Percentiles rank a stretch among this genome's conserved stretches.
Conservation (phyloP, 2,888 invertebrate species). For the Odontocerum albicorne region DNA sequence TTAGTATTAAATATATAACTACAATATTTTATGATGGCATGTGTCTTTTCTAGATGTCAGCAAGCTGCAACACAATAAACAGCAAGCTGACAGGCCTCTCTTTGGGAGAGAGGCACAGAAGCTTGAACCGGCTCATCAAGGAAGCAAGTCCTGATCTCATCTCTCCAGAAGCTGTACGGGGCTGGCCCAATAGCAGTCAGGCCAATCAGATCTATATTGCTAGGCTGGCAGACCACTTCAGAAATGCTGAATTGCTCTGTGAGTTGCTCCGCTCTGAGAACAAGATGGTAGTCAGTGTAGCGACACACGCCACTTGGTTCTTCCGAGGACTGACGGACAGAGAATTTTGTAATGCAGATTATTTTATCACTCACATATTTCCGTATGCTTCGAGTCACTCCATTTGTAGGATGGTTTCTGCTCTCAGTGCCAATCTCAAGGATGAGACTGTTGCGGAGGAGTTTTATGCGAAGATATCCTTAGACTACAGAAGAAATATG, state of each 20-base stretch:
- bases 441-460: background rate
- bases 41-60: background rate
- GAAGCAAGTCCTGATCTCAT: background rate
- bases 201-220: background rate
- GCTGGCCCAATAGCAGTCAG: background rate
- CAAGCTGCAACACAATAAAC: conserved; percentile 9
- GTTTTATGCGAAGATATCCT: background rate
- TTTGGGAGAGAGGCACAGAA: background rate
- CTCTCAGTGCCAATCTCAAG: background rate
- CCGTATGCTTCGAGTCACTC: background rate
- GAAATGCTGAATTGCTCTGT: background rate
- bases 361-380: background rate
- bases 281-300: background rate
- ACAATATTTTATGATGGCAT: background rate
- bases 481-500: background rate
- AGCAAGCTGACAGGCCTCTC: background rate
- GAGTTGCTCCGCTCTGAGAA: background rate
- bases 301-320: background rate
- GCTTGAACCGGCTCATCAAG: background rate
- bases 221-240: background rate
- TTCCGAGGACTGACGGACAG: background rate
- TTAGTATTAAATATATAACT: too few species aligned
- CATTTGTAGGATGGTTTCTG: background rate
- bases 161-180: background rate
- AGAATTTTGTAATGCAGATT: background rate